Evolutionary conservation across 1,140 invertebrate species (phyloP).

Genomic region (Euura saliciscinereae): DNA sequence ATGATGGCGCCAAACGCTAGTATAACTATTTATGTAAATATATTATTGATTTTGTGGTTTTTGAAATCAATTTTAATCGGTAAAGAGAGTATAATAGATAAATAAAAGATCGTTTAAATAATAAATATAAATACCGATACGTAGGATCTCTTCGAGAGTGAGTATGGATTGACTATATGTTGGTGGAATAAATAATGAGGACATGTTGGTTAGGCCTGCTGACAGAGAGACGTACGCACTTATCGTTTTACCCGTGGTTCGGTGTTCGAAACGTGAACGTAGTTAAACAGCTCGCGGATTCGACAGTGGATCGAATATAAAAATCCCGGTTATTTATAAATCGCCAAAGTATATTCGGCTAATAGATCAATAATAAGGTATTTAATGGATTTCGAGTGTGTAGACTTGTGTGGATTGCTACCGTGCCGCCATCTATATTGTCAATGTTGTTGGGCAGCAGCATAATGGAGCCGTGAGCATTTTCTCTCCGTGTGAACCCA

Average conservation of each 20-base stretch:
- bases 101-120: too few relatives aligned
- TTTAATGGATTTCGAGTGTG: constrained; percentile 43
- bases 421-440: constrained; percentile 69
- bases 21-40: constrained; percentile 58
- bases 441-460: constrained; percentile 69
- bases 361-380: constrained; percentile 62
- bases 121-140: neutral
- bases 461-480: constrained; percentile 61
- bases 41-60: constrained; percentile 46
- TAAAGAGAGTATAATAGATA: constrained; percentile 15
- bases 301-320: neutral
- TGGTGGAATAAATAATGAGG: constrained; percentile 61
- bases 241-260: neutral
- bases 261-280: neutral
- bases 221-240: constrained; percentile 38
- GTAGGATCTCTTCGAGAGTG: constrained; percentile 33
- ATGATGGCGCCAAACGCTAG: constrained; percentile 67
- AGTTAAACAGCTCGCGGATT: neutral
- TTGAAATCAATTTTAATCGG: constrained; percentile 22
- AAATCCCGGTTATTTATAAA: neutral
- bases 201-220: constrained; percentile 63
- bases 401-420: constrained; percentile 28
- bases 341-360: constrained; percentile 28
- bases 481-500: constrained; percentile 30
- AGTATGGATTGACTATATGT: constrained; percentile 45